Evolutionary conservation across 2,888 invertebrate species (phyloP).

Genomic region (Blastobasis lacticolella): DNA sequence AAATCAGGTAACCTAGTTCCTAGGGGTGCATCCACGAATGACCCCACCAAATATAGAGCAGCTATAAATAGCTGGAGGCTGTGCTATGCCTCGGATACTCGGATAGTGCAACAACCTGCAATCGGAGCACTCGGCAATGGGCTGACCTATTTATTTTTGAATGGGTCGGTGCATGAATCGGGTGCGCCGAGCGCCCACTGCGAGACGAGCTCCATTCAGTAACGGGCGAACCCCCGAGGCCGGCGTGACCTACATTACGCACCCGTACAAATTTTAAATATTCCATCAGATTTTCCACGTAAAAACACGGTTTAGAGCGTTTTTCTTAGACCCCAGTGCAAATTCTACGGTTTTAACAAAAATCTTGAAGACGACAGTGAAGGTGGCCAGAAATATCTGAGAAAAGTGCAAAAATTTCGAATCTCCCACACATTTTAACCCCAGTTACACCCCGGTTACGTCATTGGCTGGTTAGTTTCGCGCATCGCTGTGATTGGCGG

Average conservation of each 20-base stretch:
- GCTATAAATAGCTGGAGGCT: constrained; percentile 59
- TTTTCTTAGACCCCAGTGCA: not conserved
- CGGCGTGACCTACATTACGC: constrained; percentile 55
- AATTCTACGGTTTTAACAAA: too few species aligned
- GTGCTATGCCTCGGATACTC: constrained; percentile 44
- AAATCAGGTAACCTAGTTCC: constrained; percentile 71
- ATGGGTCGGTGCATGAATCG: constrained; percentile 68
- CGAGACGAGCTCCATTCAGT: constrained; percentile 65
- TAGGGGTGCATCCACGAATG: constrained; percentile 64
- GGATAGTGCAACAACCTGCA: constrained; percentile 60
- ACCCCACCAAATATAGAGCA: constrained; percentile 70
- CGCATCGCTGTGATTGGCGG: constrained; percentile 38
- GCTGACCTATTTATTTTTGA: constrained; percentile 73
- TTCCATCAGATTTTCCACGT: constrained; percentile 6
- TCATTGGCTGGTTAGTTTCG: constrained; percentile 34
- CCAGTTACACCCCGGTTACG: constrained; percentile 14
- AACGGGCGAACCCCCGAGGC: constrained; percentile 57
- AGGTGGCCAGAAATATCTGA: constrained; percentile 19
- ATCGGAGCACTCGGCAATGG: constrained; percentile 66
- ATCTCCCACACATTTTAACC: constrained; percentile 32
- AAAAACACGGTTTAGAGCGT: not conserved
- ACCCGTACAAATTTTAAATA: constrained; percentile 17
- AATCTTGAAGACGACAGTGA: not conserved
- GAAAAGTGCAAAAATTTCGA: constrained; percentile 33
- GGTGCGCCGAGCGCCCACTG: constrained; percentile 43